Base-by-base conservation (phyloP, 2,888 invertebrate species). In the Drepana falcataria region DNA sequence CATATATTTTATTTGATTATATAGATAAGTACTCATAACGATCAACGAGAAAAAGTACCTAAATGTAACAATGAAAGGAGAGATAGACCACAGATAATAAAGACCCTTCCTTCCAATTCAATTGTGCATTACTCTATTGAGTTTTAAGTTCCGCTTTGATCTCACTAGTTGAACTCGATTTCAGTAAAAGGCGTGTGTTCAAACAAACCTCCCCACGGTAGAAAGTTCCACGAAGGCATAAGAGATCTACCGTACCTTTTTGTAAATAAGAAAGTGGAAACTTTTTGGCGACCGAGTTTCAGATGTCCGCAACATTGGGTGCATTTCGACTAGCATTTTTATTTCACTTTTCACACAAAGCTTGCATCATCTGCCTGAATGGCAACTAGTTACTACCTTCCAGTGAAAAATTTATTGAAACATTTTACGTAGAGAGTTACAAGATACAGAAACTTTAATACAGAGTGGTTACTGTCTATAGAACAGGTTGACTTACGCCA, bases 271-370 rank as follows among this genome's bases (percentile, higher is more conserved):
- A 64, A 69, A 75, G 69, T 65, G 60, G 65, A 65, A 75, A 77
- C 72, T 73, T 81, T 79, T 75, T 73, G 64, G 72, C 73, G 79
- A 66, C 78, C 77, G 78, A 80, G 73, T 78, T 80, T 75, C 68
- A 64, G 68, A 73, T 77, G 75, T 69, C 64, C 61, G 66, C 59
- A 66, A 74, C 74, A 68, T 73, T 75, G 69, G 63, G 61, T 65
- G 63, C 58, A 64, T 61, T 62, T 59, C 69, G 62, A 64, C 61
- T 49, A 56, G 4, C 37, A 61, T 66, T 64, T 64, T 68, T 59
- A 56, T 64, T 62, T 47, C 34, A 48, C 48, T 48, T 49, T 44
- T 44, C 44, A 9, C 44, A 44, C 44, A 44, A 44, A 9, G 41
- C 41, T 41, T 44, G 6, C 44, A 44, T 44, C 9, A 9, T 44